phyloP scores from a whole-genome alignment of 2,113 vertebrate genomes.

The Collichthys lucidus region DNA sequence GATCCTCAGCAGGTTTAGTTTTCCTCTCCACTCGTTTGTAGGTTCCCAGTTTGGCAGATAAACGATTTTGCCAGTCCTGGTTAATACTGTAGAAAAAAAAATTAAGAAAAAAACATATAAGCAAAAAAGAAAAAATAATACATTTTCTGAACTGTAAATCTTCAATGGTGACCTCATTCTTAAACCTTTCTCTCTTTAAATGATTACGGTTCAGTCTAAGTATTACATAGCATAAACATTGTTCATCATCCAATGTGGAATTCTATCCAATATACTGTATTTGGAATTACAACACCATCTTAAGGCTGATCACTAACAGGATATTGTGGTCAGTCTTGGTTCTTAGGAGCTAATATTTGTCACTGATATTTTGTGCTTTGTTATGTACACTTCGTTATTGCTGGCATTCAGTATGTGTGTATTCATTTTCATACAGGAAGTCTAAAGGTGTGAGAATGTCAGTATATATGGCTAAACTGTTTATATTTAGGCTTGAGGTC shows the following conservation, averaged over 20 bases:
- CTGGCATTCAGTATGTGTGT: not conserved
- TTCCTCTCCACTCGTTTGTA: slow-evolving; percentile 58
- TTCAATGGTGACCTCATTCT: not conserved
- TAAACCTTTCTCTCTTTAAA: not conserved
- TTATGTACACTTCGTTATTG: no score
- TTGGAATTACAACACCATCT: not conserved
- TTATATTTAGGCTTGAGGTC: slow-evolving; percentile 9
- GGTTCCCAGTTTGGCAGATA: slow-evolving; percentile 20
- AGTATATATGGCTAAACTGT: not conserved
- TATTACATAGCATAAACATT: not conserved
- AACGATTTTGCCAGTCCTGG: slow-evolving; percentile 65
- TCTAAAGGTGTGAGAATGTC: not conserved
- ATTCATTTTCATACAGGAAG: not conserved
- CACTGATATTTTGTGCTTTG: not conserved
- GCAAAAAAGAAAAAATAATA: not conserved
- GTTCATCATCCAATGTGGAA: not conserved
- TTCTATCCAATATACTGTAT: not conserved
- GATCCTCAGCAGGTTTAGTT: slow-evolving; percentile 4
- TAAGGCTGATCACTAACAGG: not conserved
- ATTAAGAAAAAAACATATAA: not conserved
- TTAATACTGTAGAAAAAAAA: slow-evolving; percentile 64
- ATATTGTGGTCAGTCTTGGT: not conserved
- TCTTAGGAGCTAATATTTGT: not conserved
- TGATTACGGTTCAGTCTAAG: not conserved
- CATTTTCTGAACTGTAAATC: not conserved